These are phyloP conservation scores for Callimorpha dominula DNA, from an alignment of 2,888 invertebrate genomes.

Conservation along the genomic window DNA sequence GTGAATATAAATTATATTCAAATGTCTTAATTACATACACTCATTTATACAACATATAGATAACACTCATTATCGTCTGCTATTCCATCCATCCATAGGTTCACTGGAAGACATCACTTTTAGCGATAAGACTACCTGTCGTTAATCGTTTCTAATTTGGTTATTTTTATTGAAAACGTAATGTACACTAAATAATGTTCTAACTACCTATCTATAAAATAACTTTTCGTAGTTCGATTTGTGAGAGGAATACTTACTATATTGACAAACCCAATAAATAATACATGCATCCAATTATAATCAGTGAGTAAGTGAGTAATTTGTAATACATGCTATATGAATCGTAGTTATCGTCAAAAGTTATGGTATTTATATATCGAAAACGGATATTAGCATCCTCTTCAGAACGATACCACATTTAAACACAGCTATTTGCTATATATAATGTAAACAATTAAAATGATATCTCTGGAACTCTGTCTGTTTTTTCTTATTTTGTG, in stretches of 20 bases:
- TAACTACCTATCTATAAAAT: no score
- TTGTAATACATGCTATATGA: not conserved
- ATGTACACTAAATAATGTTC: not conserved
- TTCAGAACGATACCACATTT: not conserved
- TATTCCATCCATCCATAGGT: not conserved
- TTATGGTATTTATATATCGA: not conserved
- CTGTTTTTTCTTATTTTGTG: no score
- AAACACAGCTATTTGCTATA: not conserved
- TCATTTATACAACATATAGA: not conserved
- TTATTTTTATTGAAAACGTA: not conserved
- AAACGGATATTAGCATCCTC: slow-evolving; percentile 7
- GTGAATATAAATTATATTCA: not conserved
- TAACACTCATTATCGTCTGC: not conserved
- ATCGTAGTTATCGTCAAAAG: not conserved
- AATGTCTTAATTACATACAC: not conserved
- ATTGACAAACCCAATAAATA: no score
- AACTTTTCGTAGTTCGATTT: no score
- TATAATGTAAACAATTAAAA: not conserved
- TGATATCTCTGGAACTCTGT: no score
- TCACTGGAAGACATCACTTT: not conserved
- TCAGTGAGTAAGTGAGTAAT: not conserved
- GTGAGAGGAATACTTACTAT: no score
- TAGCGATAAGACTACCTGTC: not conserved
- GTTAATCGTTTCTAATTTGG: not conserved
- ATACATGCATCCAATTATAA: not conserved